Percentiles rank a stretch among this genome's conserved stretches.
Evolutionary conservation across 1,140 invertebrate species (phyloP).

Genomic region (Harlomillsia oculata): DNA sequence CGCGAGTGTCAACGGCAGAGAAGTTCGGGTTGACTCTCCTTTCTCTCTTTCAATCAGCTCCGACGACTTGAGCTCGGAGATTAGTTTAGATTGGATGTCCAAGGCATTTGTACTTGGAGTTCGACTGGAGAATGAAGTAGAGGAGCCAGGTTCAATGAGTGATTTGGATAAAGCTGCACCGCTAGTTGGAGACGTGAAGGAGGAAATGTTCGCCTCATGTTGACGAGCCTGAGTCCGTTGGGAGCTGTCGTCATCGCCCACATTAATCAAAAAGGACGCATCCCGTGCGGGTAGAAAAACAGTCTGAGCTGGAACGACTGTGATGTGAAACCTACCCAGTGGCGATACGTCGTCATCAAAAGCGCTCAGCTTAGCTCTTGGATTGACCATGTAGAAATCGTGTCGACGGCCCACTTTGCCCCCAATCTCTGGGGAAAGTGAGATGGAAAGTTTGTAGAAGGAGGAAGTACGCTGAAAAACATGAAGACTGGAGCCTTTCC

Average conservation of each 20-base stretch:
- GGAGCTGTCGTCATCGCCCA: not conserved
- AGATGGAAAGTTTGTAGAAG: constrained; percentile 29
- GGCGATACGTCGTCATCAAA: constrained; percentile 19
- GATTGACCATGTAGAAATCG: constrained; percentile 28
- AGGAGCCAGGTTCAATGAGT: no score
- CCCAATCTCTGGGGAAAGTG: not conserved
- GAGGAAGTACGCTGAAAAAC: constrained; percentile 20
- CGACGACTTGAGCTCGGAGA: no score
- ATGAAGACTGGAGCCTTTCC: constrained; percentile 31
- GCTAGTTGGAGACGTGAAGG: no score
- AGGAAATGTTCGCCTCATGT: not conserved
- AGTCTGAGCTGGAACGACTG: constrained; percentile 21
- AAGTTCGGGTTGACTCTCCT: no score
- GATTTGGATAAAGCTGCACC: no score
- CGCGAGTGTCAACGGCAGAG: no score
- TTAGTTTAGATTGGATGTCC: no score
- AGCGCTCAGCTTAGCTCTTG: constrained; percentile 12
- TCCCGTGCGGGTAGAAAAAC: constrained; percentile 31
- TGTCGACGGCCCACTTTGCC: not conserved
- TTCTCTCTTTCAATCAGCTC: no score
- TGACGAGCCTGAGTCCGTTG: not conserved
- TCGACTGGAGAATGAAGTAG: no score
- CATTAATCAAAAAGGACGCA: constrained; percentile 26
- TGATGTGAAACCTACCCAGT: constrained; percentile 21
- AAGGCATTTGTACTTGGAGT: no score